These are phyloP conservation scores for Chelidonichthys spinosus DNA, from an alignment of 2,797 vertebrate species.

Conservation along the genomic window DNA sequence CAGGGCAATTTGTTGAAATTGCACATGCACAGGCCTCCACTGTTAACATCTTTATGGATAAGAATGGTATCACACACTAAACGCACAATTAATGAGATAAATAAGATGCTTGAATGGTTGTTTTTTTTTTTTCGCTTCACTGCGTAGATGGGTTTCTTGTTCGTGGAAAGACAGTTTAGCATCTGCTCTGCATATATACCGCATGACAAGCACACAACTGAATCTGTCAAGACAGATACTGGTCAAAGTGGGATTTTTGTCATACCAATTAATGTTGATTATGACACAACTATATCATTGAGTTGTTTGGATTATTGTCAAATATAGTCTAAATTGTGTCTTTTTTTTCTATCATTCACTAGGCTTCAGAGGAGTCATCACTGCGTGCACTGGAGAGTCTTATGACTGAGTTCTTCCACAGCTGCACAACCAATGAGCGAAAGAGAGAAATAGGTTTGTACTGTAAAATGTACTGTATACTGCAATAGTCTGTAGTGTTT, in stretches of 20 bases:
- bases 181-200: neutral
- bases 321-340: neutral
- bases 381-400: conserved; percentile 94
- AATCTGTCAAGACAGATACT: conserved; percentile 4
- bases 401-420: conserved; percentile 99
- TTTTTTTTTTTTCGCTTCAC: neutral
- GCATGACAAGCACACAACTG: neutral
- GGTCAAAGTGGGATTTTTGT: neutral
- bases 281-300: neutral
- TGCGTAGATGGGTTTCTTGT: neutral
- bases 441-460: conserved; percentile 94
- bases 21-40: neutral
- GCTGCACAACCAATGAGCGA: conserved; percentile 95
- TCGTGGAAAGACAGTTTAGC: neutral
- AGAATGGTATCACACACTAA: neutral
- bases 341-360: conserved; percentile 14
- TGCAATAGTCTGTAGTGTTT: neutral
- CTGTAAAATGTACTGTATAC: neutral
- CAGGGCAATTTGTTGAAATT: neutral
- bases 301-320: neutral
- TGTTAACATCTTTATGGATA: neutral
- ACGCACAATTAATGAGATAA: neutral
- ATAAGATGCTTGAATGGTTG: neutral
- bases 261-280: neutral
- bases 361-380: conserved; percentile 96